Evolutionary conservation across 2,888 invertebrate genomes (phyloP).

Genomic region (Diogma glabrata): DNA sequence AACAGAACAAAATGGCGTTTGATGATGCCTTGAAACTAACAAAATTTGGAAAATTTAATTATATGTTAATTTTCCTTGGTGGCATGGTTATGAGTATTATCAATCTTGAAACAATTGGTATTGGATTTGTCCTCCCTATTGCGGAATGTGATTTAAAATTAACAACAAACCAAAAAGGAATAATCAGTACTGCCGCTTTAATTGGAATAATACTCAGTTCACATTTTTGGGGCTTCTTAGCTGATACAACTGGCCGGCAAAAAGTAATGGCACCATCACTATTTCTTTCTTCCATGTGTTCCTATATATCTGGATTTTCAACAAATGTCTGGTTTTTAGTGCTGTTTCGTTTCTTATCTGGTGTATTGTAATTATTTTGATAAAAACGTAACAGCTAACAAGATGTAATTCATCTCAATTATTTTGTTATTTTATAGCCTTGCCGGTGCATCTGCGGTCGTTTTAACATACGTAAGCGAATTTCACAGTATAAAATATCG

Average conservation of each 20-base stretch:
- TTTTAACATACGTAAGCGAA: conserved; percentile 42
- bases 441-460: conserved; percentile 39
- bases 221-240: conserved; percentile 44
- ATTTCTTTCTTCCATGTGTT: conserved; percentile 35
- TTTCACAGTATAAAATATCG: conserved; percentile 38
- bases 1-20: neutral
- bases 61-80: conserved; percentile 36
- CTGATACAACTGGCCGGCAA: conserved; percentile 41
- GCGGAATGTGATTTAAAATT: conserved; percentile 37
- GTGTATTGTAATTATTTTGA: conserved; percentile 36
- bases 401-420: too few species aligned
- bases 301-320: conserved; percentile 39
- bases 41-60: conserved; percentile 43
- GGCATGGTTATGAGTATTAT: conserved; percentile 42
- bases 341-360: conserved; percentile 39
- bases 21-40: conserved; percentile 2
- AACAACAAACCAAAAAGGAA: conserved; percentile 32
- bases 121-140: conserved; percentile 42
- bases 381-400: too few species aligned
- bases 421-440: too few species aligned
- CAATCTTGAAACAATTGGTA: conserved; percentile 35
- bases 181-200: conserved; percentile 34
- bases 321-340: conserved; percentile 40
- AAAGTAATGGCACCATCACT: conserved; percentile 38
- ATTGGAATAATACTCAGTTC: conserved; percentile 41